phyloP scores from a whole-genome alignment of 2,113 vertebrate genomes.

The Chloebia gouldiae region DNA sequence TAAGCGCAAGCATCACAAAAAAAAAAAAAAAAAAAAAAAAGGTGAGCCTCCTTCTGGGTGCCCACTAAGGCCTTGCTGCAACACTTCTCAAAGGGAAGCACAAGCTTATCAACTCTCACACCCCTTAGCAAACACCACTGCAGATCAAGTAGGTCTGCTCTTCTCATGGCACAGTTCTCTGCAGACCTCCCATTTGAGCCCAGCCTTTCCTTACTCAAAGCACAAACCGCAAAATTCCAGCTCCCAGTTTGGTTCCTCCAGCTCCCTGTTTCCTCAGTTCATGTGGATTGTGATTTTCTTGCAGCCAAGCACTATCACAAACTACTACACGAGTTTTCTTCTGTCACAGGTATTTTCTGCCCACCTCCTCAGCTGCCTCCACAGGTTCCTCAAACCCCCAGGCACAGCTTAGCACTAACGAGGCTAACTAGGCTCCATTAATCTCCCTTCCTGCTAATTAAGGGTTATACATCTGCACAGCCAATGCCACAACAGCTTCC shows the following conservation, averaged over 20 bases:
- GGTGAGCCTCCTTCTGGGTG: not conserved
- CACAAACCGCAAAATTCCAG: not conserved
- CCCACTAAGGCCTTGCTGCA: not conserved
- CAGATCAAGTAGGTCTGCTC: not conserved
- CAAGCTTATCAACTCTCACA: not conserved
- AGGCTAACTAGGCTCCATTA: not conserved
- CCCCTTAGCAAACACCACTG: not conserved
- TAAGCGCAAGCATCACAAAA: not conserved
- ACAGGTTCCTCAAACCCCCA: not conserved
- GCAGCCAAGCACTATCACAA: not conserved
- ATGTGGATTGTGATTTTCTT: rapidly evolving
- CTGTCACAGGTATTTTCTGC: not conserved
- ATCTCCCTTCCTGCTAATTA: not conserved
- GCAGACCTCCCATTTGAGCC: not conserved
- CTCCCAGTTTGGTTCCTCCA: not conserved
- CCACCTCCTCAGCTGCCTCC: not conserved
- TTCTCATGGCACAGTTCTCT: not conserved
- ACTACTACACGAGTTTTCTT: not conserved
- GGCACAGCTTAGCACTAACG: not conserved
- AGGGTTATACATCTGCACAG: not conserved
- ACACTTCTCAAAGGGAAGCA: not conserved
- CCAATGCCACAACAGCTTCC: not conserved
- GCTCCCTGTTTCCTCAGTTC: not conserved
- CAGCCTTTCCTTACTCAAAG: not conserved
- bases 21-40: too few relatives aligned